Base-by-base conservation (phyloP, 92 coral and sea anemone genomes). In the Blastomussa wellsi region DNA sequence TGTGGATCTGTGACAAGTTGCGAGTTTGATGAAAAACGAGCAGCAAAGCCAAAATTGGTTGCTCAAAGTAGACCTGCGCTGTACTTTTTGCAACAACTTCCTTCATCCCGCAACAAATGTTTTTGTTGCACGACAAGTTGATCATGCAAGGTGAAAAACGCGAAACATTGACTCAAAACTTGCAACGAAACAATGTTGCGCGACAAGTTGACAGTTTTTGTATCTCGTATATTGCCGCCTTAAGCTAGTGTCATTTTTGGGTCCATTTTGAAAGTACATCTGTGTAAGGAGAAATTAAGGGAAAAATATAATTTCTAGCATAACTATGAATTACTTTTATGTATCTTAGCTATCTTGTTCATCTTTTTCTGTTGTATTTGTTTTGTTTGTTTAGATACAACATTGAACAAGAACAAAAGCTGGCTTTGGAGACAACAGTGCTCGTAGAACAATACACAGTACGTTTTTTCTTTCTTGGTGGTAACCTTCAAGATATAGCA, bases 341-440 rank as follows among this genome's bases (percentile, higher is more conserved):
- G 17, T 52, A 37, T 57, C 29, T 5, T 20, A 7, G 67, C 15
- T 39, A 39, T 69, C 49, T 12, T 49, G 16, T 73, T 20, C 29
- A 38, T 78, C 17, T 35, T 38, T 16, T 6, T 39, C 1, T 11
- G 13, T 65, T 3, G 22, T 60, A n/a, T 82, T 41, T 31, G 36
- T 42, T 53, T 65, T 29, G 17, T 1, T 72, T 59, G 39, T 84
- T 44, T 44, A 96, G 98, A 37, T 96, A 96, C 88, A 96, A 96
- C 85, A 96, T 96, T 76, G 98, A 96, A 84, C 98, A 96, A 88
- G 98, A 96, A 80, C 98, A 96, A 93, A 96, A 92, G 86, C 94
- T 96, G 55, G 98, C 98, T 17, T 49, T 94, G 51, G 99, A 94
- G 84, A 96, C 99, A 16, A 96, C 99, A 52, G 99, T 96, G 42